A percentile compares a stretch with the other conserved stretches of the same genome.
These are phyloP conservation scores for Psittacula cyanocephala DNA, from an alignment of 2,113 vertebrate species.

Conservation along the genomic window DNA sequence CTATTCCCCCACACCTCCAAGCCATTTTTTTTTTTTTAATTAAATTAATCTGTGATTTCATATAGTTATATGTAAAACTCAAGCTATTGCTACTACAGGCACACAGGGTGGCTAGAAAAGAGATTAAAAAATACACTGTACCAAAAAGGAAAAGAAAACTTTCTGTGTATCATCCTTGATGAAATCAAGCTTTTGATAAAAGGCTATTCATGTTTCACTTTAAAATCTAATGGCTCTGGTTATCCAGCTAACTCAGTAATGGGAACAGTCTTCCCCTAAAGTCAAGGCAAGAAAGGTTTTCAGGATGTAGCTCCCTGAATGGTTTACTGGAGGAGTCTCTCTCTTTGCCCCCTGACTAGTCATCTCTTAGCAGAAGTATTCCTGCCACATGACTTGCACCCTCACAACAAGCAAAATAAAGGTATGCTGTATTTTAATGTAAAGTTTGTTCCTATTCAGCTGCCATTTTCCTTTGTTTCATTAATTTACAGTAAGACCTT, in stretches of 20 bases:
- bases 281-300: background rate
- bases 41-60: background rate
- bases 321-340: background rate
- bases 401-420: background rate
- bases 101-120: background rate
- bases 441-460: background rate
- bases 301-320: background rate
- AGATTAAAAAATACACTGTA: background rate
- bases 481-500: background rate
- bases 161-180: background rate
- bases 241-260: background rate
- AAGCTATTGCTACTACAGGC: background rate
- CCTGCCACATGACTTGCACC: background rate
- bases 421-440: background rate
- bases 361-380: background rate
- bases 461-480: background rate
- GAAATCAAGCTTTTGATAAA: background rate
- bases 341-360: background rate
- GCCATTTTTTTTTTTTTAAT: background rate
- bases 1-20: accelerated
- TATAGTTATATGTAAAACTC: background rate
- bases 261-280: background rate
- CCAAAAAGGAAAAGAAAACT: background rate
- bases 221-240: background rate
- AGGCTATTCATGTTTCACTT: background rate